Percentiles rank a stretch among this genome's conserved stretches.
phyloP scores from a whole-genome alignment of 2,888 invertebrate genomes.

The Deilephila elpenor region DNA sequence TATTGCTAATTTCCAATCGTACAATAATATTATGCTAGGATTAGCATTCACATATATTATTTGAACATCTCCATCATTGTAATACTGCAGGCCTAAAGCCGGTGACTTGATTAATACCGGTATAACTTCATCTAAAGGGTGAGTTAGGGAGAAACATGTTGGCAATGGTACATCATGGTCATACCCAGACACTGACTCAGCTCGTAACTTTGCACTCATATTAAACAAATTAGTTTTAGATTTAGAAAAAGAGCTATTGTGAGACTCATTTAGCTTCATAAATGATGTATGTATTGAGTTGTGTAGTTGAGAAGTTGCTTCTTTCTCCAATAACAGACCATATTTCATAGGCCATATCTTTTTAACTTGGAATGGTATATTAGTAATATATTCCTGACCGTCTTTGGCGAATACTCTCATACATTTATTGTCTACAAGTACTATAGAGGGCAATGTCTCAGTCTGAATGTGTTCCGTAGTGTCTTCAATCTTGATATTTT shows the following conservation, averaged over 20 bases:
- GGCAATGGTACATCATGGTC: constrained; percentile 86
- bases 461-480: constrained; percentile 80
- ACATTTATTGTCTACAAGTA: constrained; percentile 90
- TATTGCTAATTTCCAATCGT: constrained; percentile 89
- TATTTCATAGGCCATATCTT: constrained; percentile 93
- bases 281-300: constrained; percentile 70
- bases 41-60: constrained; percentile 91
- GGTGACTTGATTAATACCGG: constrained; percentile 91
- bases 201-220: constrained; percentile 70
- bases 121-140: constrained; percentile 96
- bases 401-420: constrained; percentile 91
- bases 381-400: constrained; percentile 93
- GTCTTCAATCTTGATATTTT: constrained; percentile 78
- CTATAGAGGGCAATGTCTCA: constrained; percentile 87
- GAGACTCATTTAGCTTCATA: constrained; percentile 69
- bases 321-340: constrained; percentile 93
- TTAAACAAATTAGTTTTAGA: constrained; percentile 63
- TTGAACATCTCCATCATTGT: constrained; percentile 86
- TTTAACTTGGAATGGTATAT: constrained; percentile 91
- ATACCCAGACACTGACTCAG: constrained; percentile 68
- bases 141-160: constrained; percentile 92
- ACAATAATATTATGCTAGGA: constrained; percentile 92
- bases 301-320: constrained; percentile 70
- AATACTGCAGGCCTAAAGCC: constrained; percentile 82
- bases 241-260: constrained; percentile 68